Conservation (phyloP, 1,140 invertebrate species). For the Sycophila sp. region DNA sequence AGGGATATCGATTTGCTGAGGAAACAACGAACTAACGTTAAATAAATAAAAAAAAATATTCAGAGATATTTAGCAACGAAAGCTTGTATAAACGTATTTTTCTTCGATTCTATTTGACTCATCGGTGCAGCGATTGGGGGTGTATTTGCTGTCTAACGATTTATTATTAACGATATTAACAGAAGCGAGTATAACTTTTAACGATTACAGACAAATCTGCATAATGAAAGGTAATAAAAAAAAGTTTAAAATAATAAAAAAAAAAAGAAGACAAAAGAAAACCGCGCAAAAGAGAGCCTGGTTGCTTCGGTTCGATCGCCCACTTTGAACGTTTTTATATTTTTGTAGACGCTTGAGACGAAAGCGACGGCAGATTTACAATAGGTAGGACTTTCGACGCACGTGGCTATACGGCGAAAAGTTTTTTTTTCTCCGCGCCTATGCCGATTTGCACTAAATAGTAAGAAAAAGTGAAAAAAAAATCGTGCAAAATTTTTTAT, state of each 20-base stretch:
- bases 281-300: constrained; percentile 45
- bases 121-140: constrained; percentile 2
- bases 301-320: constrained; percentile 47
- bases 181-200: constrained; percentile 13
- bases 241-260: constrained; percentile 29
- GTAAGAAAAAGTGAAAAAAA: too few species aligned
- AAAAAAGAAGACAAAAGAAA: constrained; percentile 41
- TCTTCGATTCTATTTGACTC: constrained; percentile 25
- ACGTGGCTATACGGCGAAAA: too few species aligned
- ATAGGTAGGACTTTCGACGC: too few species aligned
- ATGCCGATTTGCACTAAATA: too few species aligned
- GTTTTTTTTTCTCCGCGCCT: too few species aligned
- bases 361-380: too few species aligned
- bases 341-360: neutral
- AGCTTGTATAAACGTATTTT: constrained; percentile 24
- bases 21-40: neutral
- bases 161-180: constrained; percentile 30
- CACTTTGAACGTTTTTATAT: neutral
- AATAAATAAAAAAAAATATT: neutral
- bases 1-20: neutral
- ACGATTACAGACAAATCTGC: constrained; percentile 3
- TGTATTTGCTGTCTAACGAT: constrained; percentile 34
- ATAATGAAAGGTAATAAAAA: constrained; percentile 4
- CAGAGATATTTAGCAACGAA: constrained; percentile 22
- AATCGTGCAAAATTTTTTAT: too few species aligned